phyloP scores from a whole-genome alignment of 2,113 vertebrate genomes.

The Scalopus aquaticus region DNA sequence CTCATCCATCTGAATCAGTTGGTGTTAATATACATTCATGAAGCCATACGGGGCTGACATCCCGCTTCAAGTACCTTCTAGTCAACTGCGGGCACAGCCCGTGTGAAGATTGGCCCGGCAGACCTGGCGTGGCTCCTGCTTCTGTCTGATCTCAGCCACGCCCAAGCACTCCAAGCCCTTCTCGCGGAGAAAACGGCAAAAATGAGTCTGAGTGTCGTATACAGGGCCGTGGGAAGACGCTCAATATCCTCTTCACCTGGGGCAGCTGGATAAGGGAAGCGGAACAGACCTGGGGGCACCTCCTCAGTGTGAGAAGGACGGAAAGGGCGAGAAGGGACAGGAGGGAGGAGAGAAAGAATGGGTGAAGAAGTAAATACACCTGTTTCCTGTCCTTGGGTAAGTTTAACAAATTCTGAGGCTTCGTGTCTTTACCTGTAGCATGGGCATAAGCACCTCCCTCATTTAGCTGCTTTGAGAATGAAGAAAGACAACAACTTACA shows the following conservation, averaged over 20 bases:
- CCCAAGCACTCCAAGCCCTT: not conserved
- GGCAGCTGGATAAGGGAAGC: not conserved
- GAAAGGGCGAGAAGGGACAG: not conserved
- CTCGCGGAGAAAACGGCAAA: not conserved
- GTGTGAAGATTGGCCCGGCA: not conserved
- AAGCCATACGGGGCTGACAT: not conserved
- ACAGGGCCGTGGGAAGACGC: not conserved
- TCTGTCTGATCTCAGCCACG: not conserved
- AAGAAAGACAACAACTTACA: not conserved
- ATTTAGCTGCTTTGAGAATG: not conserved
- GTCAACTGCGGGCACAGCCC: not conserved
- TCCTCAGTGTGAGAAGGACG: not conserved
- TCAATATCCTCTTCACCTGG: not conserved
- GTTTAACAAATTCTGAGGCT: not conserved
- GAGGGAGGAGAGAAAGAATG: not conserved
- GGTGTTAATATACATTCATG: not conserved
- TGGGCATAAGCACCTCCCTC: not conserved
- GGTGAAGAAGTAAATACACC: not conserved
- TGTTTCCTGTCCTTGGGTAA: not conserved
- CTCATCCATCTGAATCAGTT: not conserved
- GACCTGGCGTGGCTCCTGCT: not conserved
- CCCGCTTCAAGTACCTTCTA: not conserved
- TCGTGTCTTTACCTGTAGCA: not conserved
- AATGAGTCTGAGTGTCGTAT: not conserved
- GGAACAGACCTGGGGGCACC: not conserved